A percentile compares a stretch with the other conserved stretches of the same genome.
Conservation (phyloP, 2,113 vertebrate species). For the Balaeniceps rex region DNA sequence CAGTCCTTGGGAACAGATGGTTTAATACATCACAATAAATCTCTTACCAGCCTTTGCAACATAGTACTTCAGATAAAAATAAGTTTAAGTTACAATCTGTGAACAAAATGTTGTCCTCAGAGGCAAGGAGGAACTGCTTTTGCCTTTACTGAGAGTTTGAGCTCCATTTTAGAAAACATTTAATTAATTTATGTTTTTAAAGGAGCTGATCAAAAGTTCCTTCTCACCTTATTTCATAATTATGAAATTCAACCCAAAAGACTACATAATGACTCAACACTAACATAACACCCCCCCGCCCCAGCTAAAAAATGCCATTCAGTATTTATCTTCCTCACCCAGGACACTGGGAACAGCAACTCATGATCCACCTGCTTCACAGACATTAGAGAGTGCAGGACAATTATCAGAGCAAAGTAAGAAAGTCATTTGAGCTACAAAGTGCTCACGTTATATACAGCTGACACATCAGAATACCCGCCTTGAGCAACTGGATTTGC, state of each 20-base stretch:
- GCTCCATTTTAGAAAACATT: neutral
- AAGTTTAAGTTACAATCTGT: conserved; percentile 50
- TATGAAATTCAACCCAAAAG: neutral
- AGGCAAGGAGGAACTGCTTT: conserved; percentile 4
- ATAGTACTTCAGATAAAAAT: conserved; percentile 56
- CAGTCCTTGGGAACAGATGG: conserved; percentile 68
- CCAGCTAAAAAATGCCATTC: neutral
- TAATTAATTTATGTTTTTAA: neutral
- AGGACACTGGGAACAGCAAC: neutral
- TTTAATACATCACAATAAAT: conserved; percentile 70
- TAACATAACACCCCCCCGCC: neutral
- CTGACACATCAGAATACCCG: conserved; percentile 37
- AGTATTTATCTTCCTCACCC: neutral
- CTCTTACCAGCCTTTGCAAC: conserved; percentile 43
- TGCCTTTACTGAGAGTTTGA: neutral
- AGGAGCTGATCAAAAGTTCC: neutral
- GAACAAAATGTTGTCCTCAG: conserved; percentile 26
- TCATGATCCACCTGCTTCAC: neutral
- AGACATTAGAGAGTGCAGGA: neutral
- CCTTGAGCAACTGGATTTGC: neutral
- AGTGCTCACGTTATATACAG: neutral
- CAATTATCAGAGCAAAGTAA: neutral
- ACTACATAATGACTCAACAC: neutral
- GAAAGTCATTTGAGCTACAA: neutral
- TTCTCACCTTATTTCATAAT: neutral